These are phyloP conservation scores for Enchytraeus crypticus DNA, from an alignment of 2,888 invertebrate species.

Conservation along the genomic window DNA sequence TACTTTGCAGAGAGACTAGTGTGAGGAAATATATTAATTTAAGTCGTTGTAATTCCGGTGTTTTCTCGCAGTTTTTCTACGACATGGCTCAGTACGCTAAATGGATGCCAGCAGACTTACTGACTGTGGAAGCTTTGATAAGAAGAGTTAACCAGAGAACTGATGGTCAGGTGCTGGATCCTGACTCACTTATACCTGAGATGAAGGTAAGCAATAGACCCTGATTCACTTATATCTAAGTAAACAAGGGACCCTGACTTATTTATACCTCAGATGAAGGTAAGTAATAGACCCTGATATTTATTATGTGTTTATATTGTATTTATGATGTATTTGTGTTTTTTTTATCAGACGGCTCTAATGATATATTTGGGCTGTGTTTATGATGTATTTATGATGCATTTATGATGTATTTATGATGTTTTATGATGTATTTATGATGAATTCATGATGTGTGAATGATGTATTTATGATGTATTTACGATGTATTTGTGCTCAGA, in stretches of 20 bases:
- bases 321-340: not conserved
- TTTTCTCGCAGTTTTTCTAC: slow-evolving; percentile 40
- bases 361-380: not conserved
- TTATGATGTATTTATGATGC: no score
- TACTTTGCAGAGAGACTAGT: no score
- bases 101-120: slow-evolving; percentile 41
- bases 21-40: no score
- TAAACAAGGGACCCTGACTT: not conserved
- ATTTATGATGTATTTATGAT: no score
- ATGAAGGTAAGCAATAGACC: not conserved
- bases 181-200: not conserved
- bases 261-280: not conserved
- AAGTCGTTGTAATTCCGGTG: no score
- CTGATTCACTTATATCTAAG: not conserved
- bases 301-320: not conserved
- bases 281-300: no score
- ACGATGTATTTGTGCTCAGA: not conserved
- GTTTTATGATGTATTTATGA: not conserved
- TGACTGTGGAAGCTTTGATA: slow-evolving; percentile 19
- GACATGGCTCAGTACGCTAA: slow-evolving; percentile 41
- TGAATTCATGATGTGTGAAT: not conserved
- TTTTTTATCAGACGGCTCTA: not conserved
- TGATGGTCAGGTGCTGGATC: not conserved
- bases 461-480: no score
- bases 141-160: not conserved